A percentile compares a stretch with the other conserved stretches of the same genome.
phyloP scores from a whole-genome alignment of 2,888 invertebrate genomes.

The Xestia xanthographa region DNA sequence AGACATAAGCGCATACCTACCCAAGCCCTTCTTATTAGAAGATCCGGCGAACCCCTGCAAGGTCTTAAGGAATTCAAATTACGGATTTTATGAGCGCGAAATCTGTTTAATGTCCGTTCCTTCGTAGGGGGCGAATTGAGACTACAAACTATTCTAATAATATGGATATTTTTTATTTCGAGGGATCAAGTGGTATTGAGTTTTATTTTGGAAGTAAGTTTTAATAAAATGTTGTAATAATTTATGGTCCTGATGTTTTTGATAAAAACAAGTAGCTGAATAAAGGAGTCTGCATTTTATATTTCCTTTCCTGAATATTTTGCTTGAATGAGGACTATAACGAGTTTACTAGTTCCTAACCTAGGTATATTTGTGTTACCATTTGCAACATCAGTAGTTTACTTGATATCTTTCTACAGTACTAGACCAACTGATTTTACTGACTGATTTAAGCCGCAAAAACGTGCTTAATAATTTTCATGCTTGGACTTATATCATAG shows the following conservation, averaged over 20 bases:
- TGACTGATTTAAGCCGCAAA: not conserved
- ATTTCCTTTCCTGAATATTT: not conserved
- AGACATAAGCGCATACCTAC: slow-evolving; percentile 50
- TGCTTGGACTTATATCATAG: not conserved
- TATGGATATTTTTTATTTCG: slow-evolving; percentile 58
- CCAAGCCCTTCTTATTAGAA: slow-evolving; percentile 65
- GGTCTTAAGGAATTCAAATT: slow-evolving; percentile 89
- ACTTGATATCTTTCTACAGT: not conserved
- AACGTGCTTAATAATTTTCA: not conserved
- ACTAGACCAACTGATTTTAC: not conserved
- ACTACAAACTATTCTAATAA: slow-evolving; percentile 64
- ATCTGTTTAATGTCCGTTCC: slow-evolving; percentile 86
- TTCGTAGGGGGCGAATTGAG: slow-evolving; percentile 58
- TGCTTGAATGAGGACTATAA: not conserved
- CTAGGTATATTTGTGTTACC: not conserved
- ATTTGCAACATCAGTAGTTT: not conserved
- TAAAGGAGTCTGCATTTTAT: not conserved
- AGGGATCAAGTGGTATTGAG: slow-evolving; percentile 44
- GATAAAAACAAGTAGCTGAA: not conserved
- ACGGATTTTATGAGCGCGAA: slow-evolving; percentile 87
- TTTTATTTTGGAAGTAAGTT: slow-evolving; percentile 42
- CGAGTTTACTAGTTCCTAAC: not conserved
- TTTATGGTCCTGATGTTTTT: slow-evolving; percentile 23
- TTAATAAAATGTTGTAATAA: slow-evolving; percentile 42
- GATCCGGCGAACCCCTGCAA: slow-evolving; percentile 72